Evolutionary conservation across 2,113 vertebrate species (phyloP).

Genomic region (Ictalurus punctatus): DNA sequence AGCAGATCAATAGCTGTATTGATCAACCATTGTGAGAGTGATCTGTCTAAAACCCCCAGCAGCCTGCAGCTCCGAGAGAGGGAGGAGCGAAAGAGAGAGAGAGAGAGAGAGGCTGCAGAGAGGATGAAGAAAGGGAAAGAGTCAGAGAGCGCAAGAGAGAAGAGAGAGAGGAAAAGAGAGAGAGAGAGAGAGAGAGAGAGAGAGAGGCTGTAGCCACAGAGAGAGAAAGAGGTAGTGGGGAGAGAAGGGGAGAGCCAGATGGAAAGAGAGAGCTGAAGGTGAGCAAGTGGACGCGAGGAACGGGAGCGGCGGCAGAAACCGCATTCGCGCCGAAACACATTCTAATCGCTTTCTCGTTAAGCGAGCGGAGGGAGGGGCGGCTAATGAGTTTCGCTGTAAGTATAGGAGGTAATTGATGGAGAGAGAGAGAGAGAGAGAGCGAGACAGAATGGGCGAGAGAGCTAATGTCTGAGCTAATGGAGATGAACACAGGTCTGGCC

Average conservation of each 20-base stretch:
- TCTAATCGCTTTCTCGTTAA: slow-evolving; percentile 78
- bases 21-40: slow-evolving; percentile 85
- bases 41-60: slow-evolving; percentile 81
- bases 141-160: slow-evolving; percentile 56
- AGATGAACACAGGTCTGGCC: slow-evolving; percentile 62
- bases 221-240: slow-evolving; percentile 65
- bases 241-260: slow-evolving; percentile 56
- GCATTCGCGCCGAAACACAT: slow-evolving; percentile 63
- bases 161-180: slow-evolving; percentile 61
- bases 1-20: slow-evolving; percentile 83
- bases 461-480: slow-evolving; percentile 57
- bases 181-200: slow-evolving; percentile 73
- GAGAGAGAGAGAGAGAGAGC: slow-evolving; percentile 36
- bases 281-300: slow-evolving; percentile 65
- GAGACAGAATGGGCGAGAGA: slow-evolving; percentile 54
- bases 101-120: slow-evolving; percentile 73
- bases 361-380: slow-evolving; percentile 61
- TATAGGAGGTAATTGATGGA: slow-evolving; percentile 68
- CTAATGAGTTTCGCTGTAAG: slow-evolving; percentile 73
- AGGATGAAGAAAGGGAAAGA: slow-evolving; percentile 75
- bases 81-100: slow-evolving; percentile 67
- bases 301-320: slow-evolving; percentile 57
- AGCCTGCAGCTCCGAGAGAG: slow-evolving; percentile 79
- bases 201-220: slow-evolving; percentile 70
- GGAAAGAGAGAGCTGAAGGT: slow-evolving; percentile 62